Base-by-base conservation (phyloP, 2,797 vertebrate species). In the Hylomyscus alleni region DNA sequence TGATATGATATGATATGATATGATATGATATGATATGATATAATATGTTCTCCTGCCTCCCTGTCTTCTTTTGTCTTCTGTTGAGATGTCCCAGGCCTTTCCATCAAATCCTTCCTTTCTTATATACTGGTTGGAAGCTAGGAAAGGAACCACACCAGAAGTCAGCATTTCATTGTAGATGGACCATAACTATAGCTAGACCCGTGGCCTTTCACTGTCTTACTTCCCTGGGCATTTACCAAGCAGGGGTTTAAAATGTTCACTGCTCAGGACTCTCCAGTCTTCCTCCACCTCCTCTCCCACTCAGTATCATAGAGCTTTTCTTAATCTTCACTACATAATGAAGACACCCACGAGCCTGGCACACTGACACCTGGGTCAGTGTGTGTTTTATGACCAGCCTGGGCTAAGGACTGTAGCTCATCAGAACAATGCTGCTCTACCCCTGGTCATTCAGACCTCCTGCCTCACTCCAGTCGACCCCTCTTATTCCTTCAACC, bases 31-130 rank as follows among this genome's bases (percentile, higher is more conserved):
- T 58, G 22, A 60, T 60, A 60, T 60, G 58, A 60, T 60, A 60
- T 60, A 22, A 60, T 60, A 60, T 60, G 9, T 11, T 60, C 58
- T 60, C 58, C n/a, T 24, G 37, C 6, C 58, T 84, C 47, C 40
- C 56, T 91, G 29, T 31, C n/a, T 78, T 78, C 58, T 80, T 80
- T 80, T 52, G 77, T 20, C 34, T 83, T 86, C 56, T 86, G 13
- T 8, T 92, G 78, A 94, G 83, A 80, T 77, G 34, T 6, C 9
- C 13, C 62, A 3, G 37, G n/a, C 65, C n/a, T 89, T 93, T 84
- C 80, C 69, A 72, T 75, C 44, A 93, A 91, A 83, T 72, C 58
- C 52, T 54, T n/a, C 56, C 56, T 82, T 91, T n/a, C 75, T 92
- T 10, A 50, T 37, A 11, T 10, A 4, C 90, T 77, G 47, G 3